Percentiles rank a stretch among this genome's conserved stretches.
These are phyloP conservation scores for Tethya wilhelma DNA, from an alignment of 37 sponge, comb jelly and placozoan species.

Conservation along the genomic window DNA sequence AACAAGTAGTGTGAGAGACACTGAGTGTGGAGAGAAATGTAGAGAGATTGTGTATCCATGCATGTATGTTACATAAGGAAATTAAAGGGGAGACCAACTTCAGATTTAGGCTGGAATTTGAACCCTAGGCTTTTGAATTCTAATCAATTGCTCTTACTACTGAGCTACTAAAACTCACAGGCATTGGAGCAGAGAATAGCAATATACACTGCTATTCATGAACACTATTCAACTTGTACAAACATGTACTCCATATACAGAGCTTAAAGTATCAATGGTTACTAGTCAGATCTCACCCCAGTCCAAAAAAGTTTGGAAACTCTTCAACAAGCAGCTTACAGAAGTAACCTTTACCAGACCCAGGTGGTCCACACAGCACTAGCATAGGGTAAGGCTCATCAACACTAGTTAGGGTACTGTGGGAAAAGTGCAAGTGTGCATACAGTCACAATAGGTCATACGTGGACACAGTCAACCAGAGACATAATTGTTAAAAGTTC, in stretches of 20 bases:
- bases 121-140: neutral
- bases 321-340: conserved; percentile 70
- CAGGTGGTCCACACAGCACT: conserved; percentile 82
- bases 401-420: conserved; percentile 69
- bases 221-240: too few relatives aligned
- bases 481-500: too few relatives aligned
- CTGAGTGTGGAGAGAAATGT: conserved; percentile 6
- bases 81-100: neutral
- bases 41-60: neutral
- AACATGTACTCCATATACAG: too few relatives aligned
- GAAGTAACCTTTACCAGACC: conserved; percentile 75
- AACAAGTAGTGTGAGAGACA: conserved; percentile 79
- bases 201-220: too few relatives aligned
- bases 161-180: neutral
- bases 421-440: neutral
- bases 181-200: too few relatives aligned
- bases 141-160: neutral
- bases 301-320: conserved; percentile 86
- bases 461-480: too few relatives aligned
- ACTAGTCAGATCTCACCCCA: conserved; percentile 59
- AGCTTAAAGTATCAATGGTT: neutral
- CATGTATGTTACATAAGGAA: neutral
- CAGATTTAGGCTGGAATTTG: neutral
- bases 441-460: too few relatives aligned
- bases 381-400: conserved; percentile 89